Evolutionary conservation across 2,113 vertebrate genomes (phyloP), one percentile per base, ranked within the genome.

Genomic region (Macrotis lagotis): DNA sequence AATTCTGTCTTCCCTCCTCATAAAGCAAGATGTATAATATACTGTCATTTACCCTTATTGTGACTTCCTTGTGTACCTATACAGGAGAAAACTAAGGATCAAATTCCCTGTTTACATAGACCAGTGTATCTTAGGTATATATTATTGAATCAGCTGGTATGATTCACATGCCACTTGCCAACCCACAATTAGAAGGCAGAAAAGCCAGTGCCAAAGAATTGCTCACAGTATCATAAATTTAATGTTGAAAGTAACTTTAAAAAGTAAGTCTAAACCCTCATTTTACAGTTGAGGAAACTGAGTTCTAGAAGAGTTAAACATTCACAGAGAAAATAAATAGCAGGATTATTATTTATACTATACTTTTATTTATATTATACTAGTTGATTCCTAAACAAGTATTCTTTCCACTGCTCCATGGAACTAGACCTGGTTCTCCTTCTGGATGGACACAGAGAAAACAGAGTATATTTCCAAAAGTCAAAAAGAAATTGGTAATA

Each of bases 81-180:
- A 37, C 51, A 91, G 14, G 83, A 93, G 50, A 31, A 47, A 2
- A 53, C 92, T 91, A 91, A 91, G 50, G 51, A 25, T 90, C 50
- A 91, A 92, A 94, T 26, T 93, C 91, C 59, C 93, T 94, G 50
- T 93, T 94, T 91, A 92, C 25, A 90, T 52, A 24, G 16, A 28
- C n/a, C 55, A 91, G n/a, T 50, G 24, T 91, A 93, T 93, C 90
- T 94, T 50, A 95, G 90, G 6, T 44, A 52, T 88, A 91, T 88
- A 93, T 49, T 94, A 9, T 48, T 95, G 25, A 50, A 92, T 91
- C 50, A 95, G 90, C 51, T 95, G 90, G 37, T 95, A 47, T 95
- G 94, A 90, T 92, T 93, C 74, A 89, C 90, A 91, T 50, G 51
- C 91, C 92, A 51, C 48, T 91, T 48, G 93, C 48, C 92, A 19